These are phyloP conservation scores for Trichosurus vulpecula DNA, from an alignment of 2,797 vertebrate species.

Conservation along the genomic window DNA sequence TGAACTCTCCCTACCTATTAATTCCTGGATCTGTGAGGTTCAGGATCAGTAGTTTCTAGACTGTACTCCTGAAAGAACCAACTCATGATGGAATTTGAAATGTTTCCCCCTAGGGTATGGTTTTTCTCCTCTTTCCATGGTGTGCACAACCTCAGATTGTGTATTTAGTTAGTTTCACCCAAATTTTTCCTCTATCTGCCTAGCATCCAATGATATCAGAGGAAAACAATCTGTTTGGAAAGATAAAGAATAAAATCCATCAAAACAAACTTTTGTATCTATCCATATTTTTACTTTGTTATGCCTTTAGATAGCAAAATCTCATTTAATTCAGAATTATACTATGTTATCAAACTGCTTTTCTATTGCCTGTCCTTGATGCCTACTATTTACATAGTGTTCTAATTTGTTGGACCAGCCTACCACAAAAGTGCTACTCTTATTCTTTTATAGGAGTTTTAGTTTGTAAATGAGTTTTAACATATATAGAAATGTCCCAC, in stretches of 20 bases:
- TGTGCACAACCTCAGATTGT: not conserved
- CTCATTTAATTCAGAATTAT: constrained; percentile 4
- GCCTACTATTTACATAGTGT: not conserved
- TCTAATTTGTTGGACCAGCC: not conserved
- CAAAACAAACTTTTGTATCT: constrained; percentile 34
- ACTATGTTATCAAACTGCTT: not conserved
- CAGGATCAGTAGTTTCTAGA: not conserved
- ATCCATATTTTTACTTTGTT: not conserved
- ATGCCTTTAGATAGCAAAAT: constrained; percentile 12
- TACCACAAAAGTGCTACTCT: not conserved
- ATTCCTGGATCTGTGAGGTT: not conserved
- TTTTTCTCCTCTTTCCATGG: not conserved
- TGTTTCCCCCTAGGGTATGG: not conserved
- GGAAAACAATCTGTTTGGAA: not conserved
- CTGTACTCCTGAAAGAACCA: not conserved
- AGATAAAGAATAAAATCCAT: constrained; percentile 35
- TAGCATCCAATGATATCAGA: not conserved
- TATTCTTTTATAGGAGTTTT: not conserved
- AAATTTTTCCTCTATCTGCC: not conserved
- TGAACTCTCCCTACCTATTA: not conserved
- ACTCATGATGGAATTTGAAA: not conserved
- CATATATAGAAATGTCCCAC: not conserved
- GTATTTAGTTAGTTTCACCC: not conserved
- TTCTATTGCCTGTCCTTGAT: not conserved
- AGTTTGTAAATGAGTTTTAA: not conserved